Evolutionary conservation across 2,113 vertebrate genomes (phyloP).

Genomic region (Burhinus bistriatus): DNA sequence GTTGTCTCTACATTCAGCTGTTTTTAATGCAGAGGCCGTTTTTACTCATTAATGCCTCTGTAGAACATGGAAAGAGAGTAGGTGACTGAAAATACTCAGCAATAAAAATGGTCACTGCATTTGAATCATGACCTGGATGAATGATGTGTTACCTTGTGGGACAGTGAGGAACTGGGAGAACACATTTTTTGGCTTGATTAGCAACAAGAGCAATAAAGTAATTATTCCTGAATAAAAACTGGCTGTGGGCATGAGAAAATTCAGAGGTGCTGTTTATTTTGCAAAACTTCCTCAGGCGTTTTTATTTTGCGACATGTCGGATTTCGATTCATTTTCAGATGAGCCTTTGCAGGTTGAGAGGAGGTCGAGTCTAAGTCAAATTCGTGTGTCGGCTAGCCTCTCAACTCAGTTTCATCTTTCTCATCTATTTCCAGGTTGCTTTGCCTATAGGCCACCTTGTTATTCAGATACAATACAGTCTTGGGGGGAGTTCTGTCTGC

Average conservation of each 20-base stretch:
- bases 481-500: neutral
- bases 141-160: neutral
- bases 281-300: neutral
- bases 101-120: neutral
- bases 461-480: neutral
- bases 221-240: neutral
- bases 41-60: neutral
- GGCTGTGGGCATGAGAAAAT: neutral
- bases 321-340: neutral
- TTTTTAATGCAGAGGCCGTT: neutral
- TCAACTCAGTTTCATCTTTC: neutral
- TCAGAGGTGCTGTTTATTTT: neutral
- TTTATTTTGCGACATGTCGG: neutral
- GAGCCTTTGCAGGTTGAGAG: neutral
- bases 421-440: neutral
- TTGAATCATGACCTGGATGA: neutral
- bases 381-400: neutral
- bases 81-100: neutral
- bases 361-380: rapidly evolving
- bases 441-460: neutral
- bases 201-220: neutral
- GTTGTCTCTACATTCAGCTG: neutral
- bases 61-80: neutral
- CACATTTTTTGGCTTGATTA: neutral
- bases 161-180: neutral